Percentiles rank a stretch among this genome's conserved stretches.
Evolutionary conservation across 2,113 vertebrate genomes (phyloP).

Genomic region (Calypte anna): DNA sequence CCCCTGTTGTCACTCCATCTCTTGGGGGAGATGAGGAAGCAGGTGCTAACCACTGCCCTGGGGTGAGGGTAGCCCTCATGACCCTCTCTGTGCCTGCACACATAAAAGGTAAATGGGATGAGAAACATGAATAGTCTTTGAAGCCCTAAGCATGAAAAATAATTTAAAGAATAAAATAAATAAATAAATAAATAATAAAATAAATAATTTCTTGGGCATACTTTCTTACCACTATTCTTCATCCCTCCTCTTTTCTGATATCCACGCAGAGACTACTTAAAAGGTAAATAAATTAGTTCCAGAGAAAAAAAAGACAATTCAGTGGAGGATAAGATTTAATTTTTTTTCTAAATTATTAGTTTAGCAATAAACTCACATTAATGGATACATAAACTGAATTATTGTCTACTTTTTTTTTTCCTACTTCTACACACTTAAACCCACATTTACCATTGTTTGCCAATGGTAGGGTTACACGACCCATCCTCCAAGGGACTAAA

Average conservation of each 20-base stretch:
- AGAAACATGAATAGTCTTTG: background rate
- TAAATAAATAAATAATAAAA: too few relatives aligned
- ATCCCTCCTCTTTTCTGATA: background rate
- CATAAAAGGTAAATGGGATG: background rate
- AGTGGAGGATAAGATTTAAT: background rate
- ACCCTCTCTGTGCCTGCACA: background rate
- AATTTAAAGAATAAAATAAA: background rate
- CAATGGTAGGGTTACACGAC: background rate
- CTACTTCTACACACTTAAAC: background rate
- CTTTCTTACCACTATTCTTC: background rate
- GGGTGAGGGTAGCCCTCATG: background rate
- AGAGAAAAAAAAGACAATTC: background rate
- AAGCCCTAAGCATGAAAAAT: background rate
- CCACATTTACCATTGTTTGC: background rate
- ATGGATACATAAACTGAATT: background rate
- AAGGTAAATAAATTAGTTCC: background rate
- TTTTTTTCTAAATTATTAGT: background rate
- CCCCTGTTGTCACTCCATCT: fast-evolving
- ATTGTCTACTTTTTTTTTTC: background rate
- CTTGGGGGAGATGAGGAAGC: fast-evolving
- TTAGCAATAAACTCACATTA: background rate
- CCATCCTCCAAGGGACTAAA: background rate
- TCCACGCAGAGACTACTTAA: background rate
- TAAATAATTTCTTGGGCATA: background rate
- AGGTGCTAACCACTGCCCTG: background rate